A percentile compares a stretch with the other conserved stretches of the same genome.
phyloP scores from a whole-genome alignment of 2,888 invertebrate genomes.

The Nasonovia ribisnigri region DNA sequence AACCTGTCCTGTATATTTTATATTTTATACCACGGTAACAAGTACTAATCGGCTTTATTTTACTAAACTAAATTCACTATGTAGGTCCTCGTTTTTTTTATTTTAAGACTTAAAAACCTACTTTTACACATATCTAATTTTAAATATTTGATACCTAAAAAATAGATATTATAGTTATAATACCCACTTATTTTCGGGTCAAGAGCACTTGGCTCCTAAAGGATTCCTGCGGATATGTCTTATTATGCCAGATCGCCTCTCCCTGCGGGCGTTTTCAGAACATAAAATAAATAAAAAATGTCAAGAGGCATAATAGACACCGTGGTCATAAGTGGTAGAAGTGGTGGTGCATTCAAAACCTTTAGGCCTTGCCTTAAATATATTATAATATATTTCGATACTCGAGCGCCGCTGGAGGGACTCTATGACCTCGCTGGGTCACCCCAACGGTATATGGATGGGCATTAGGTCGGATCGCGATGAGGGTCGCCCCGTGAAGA shows the following conservation, averaged over 20 bases:
- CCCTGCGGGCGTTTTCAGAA: background rate
- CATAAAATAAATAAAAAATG: conserved; percentile 1
- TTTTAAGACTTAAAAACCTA: background rate
- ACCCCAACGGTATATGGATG: background rate
- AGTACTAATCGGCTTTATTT: background rate
- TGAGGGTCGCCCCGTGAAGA: background rate
- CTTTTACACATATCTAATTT: background rate
- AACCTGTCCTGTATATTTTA: background rate
- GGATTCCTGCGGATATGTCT: background rate
- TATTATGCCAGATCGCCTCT: background rate
- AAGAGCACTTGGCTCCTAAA: background rate
- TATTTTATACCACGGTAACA: background rate
- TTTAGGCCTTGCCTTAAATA: background rate
- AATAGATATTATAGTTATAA: background rate
- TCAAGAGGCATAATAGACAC: background rate
- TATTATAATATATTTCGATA: background rate
- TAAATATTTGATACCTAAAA: background rate
- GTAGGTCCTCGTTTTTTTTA: background rate
- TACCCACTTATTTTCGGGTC: background rate
- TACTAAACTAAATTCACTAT: background rate
- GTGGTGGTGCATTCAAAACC: background rate
- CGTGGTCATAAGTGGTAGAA: background rate
- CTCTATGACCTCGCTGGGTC: background rate
- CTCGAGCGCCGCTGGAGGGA: background rate
- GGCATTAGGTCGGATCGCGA: background rate